phyloP scores from a whole-genome alignment of 2,113 vertebrate species.

The Bufo gargarizans region DNA sequence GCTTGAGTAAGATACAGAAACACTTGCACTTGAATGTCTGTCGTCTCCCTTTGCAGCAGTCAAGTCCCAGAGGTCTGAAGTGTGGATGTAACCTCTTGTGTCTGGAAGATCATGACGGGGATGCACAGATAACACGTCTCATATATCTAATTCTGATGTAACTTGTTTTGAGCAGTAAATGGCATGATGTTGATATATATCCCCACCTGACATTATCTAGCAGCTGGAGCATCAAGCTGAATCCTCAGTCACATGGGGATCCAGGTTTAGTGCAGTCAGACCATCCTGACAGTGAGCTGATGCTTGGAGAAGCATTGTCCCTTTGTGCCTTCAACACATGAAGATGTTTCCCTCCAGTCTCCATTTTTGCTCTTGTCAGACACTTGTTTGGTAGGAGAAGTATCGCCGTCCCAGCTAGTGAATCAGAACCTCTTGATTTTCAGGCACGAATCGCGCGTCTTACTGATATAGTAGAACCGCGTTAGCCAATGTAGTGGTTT shows the following conservation, averaged over 20 bases:
- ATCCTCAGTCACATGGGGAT: constrained; percentile 49
- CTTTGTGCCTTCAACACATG: constrained; percentile 35
- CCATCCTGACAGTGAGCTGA: constrained; percentile 46
- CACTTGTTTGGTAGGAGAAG: background rate
- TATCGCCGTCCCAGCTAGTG: background rate
- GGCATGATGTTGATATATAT: constrained; percentile 51
- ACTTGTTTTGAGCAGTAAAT: constrained; percentile 47
- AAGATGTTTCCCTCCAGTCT: constrained; percentile 9
- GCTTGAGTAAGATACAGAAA: too few species aligned
- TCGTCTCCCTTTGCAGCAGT: constrained; percentile 3
- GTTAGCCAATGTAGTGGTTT: background rate
- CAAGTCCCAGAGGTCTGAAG: background rate
- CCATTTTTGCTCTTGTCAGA: background rate
- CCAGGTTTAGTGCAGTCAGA: constrained; percentile 44
- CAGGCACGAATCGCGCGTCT: background rate
- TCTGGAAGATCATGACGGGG: constrained; percentile 30
- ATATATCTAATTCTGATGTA: constrained; percentile 46
- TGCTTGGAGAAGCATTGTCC: constrained; percentile 30
- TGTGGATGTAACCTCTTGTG: constrained; percentile 24
- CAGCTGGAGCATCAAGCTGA: constrained; percentile 44
- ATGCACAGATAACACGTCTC: constrained; percentile 47
- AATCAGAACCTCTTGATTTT: constrained; percentile 1
- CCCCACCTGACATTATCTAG: constrained; percentile 51
- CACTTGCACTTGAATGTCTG: background rate
- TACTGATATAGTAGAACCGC: background rate